phyloP scores from a whole-genome alignment of 2,797 vertebrate species.

The Esox masquinongy region DNA sequence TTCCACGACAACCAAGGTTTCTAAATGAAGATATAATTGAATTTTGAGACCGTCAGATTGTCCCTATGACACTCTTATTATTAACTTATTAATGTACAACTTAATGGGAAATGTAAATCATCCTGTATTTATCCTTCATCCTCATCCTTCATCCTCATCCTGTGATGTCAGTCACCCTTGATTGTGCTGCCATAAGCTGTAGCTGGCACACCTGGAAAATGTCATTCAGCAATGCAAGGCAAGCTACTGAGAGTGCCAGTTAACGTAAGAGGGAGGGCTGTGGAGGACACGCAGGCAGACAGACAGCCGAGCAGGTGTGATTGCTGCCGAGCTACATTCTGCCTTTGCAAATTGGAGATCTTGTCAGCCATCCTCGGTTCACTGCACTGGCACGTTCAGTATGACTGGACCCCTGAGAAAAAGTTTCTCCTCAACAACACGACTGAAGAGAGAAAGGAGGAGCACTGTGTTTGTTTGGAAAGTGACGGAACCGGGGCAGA shows the following conservation, averaged over 20 bases:
- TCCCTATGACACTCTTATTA: no score
- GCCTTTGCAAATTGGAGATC: slow-evolving; percentile 42
- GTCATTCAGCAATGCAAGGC: not conserved
- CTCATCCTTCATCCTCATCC: slow-evolving; percentile 10
- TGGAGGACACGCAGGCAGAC: slow-evolving; percentile 19
- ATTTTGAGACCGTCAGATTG: no score
- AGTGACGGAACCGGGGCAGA: slow-evolving; percentile 57
- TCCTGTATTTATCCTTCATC: no score
- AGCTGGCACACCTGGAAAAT: slow-evolving; percentile 45
- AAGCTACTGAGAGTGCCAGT: not conserved
- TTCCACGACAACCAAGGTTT: no score
- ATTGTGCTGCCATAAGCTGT: not conserved
- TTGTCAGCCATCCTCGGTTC: slow-evolving; percentile 50
- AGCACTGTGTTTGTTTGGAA: slow-evolving; percentile 59
- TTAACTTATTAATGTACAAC: no score
- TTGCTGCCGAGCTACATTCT: slow-evolving; percentile 19
- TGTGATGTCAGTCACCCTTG: not conserved
- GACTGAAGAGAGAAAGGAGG: slow-evolving; percentile 23
- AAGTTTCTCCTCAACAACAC: slow-evolving; percentile 48
- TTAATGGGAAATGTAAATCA: no score
- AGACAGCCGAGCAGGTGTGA: slow-evolving; percentile 15
- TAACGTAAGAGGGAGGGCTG: not conserved
- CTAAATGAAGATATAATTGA: no score
- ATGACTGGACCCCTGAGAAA: slow-evolving; percentile 11
- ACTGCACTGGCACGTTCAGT: slow-evolving; percentile 22